Base-by-base conservation (phyloP, 1,140 invertebrate species). In the Chironomus tepperi region DNA sequence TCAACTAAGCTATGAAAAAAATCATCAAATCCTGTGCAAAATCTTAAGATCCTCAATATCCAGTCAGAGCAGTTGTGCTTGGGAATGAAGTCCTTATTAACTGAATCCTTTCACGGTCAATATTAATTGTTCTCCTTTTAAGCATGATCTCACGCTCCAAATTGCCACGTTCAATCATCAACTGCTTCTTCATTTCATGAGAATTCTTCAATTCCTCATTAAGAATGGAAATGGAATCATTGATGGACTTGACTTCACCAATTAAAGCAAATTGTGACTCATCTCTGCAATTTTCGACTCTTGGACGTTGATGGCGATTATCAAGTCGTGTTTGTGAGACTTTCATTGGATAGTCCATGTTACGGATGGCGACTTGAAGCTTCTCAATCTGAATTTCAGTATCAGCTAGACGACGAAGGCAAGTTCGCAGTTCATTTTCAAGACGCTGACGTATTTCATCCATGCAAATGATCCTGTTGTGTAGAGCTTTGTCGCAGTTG, bases 311-410 rank as follows among this genome's bases (percentile, higher is more conserved):
- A 57, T 87, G 84, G 75, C 91, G 85, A 77, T 91, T 90, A 78
- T 90, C 86, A 74, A 94, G 83, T 76, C 91, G 86, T 0, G 91
- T 93, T 81, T 93, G 91, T 16, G 90, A 90, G 24, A 91, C 85
- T 80, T 93, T 93, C 86, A 92, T 88, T 3, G 88, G 87, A 8
- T 86, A 83, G 77, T 93, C 89, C 79, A 92, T 86, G 77, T 87
- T 87, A 75, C 84, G 84, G 1, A 91, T 84, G 1, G 86, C 86
- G 42, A 81, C 82, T 74, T 88, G 84, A 16, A 93, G 80, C 75
- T 87, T 80, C 12, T 85, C 84, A 34, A 92, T 89, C 7, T 90
- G 81, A 34, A 81, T 84, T 80, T 94, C 91, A n/a, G 88, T 88
- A 73, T 89, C 88, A 8, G 89, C 89, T 47, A 91, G 83, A 77